phyloP scores from a whole-genome alignment of 2,888 invertebrate genomes.

The Notodonta dromedarius region DNA sequence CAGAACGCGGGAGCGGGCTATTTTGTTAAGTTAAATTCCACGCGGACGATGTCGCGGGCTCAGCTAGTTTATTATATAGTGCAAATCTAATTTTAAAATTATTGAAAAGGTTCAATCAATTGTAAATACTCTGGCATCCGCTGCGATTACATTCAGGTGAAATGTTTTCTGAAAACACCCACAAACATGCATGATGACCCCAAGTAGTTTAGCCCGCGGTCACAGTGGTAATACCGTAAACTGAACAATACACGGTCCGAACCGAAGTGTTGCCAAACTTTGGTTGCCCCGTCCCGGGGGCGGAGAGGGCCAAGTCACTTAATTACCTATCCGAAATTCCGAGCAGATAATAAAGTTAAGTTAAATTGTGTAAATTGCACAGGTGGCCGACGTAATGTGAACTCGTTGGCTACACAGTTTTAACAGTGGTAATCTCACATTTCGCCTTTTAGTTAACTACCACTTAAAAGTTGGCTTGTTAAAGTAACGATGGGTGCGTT shows the following conservation, averaged over 20 bases:
- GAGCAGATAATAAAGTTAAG: slow-evolving; percentile 68
- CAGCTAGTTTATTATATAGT: too few species aligned
- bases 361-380: slow-evolving; percentile 72
- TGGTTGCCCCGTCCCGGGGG: slow-evolving; percentile 42
- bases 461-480: slow-evolving; percentile 45
- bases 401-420: slow-evolving; percentile 44
- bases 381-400: slow-evolving; percentile 55
- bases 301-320: slow-evolving; percentile 52
- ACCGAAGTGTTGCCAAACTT: slow-evolving; percentile 50
- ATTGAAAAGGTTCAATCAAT: too few species aligned
- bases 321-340: slow-evolving; percentile 65
- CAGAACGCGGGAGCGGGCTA: too few species aligned
- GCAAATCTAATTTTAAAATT: too few species aligned
- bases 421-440: slow-evolving; percentile 51
- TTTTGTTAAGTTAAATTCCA: too few species aligned
- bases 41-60: too few species aligned
- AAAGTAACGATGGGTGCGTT: slow-evolving; percentile 17
- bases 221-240: slow-evolving; percentile 32
- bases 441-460: slow-evolving; percentile 45
- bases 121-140: too few species aligned
- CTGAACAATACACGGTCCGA: slow-evolving; percentile 36
- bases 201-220: slow-evolving; percentile 30
- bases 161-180: slow-evolving; percentile 1
- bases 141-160: background rate
- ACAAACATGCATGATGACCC: background rate